A percentile compares a stretch with the other conserved stretches of the same genome.
Evolutionary conservation across 1,140 invertebrate species (phyloP).

Genomic region (Drosophila mayri): DNA sequence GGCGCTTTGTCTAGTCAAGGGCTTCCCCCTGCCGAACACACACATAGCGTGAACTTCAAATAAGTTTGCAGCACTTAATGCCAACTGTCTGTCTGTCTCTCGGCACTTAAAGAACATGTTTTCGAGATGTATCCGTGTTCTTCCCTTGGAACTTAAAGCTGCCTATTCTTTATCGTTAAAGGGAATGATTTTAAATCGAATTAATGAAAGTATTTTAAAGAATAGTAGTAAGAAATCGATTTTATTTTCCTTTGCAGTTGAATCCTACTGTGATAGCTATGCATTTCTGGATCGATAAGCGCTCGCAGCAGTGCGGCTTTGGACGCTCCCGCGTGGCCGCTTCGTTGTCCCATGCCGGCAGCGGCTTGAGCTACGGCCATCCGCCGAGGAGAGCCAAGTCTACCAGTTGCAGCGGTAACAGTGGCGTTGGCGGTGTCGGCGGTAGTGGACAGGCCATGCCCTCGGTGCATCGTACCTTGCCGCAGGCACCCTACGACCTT

Average conservation of each 20-base stretch:
- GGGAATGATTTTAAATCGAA: background rate
- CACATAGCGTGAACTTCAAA: constrained; percentile 50
- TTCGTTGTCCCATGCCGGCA: constrained; percentile 78
- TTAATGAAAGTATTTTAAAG: background rate
- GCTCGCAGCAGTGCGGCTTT: constrained; percentile 88
- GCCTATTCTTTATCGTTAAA: background rate
- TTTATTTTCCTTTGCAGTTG: constrained; percentile 19
- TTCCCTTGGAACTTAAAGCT: background rate
- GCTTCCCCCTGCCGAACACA: constrained; percentile 17
- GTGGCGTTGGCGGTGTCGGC: background rate
- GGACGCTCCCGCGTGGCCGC: constrained; percentile 85
- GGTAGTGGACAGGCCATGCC: constrained; percentile 51
- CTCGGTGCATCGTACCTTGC: constrained; percentile 52
- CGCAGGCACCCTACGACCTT: constrained; percentile 53
- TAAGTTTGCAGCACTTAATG: constrained; percentile 63
- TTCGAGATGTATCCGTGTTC: constrained; percentile 5
- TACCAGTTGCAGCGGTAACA: constrained; percentile 56
- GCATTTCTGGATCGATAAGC: constrained; percentile 91
- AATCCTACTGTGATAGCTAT: constrained; percentile 73
- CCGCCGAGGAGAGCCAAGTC: constrained; percentile 76
- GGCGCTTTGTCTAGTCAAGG: constrained; percentile 67
- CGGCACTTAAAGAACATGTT: constrained; percentile 13
- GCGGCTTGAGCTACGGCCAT: constrained; percentile 79
- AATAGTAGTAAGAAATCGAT: no score
- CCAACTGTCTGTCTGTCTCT: constrained; percentile 30